Percentiles rank a stretch among this genome's conserved stretches.
Conservation (phyloP, 2,888 invertebrate genomes). For the Zygogramma bicolorata region DNA sequence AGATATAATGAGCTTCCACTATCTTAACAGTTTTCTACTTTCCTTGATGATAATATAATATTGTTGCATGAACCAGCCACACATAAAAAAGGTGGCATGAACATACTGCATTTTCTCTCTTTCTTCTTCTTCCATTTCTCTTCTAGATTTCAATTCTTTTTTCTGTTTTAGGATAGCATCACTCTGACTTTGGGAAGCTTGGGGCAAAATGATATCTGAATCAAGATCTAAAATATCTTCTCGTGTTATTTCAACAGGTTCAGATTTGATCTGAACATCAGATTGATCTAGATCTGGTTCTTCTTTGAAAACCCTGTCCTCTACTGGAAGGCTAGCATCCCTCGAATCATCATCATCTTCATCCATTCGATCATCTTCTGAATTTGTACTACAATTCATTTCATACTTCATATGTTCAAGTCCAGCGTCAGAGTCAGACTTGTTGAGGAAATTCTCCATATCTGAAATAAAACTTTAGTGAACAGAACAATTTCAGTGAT, state of each 20-base stretch:
- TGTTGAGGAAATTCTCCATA: slow-evolving; percentile 50
- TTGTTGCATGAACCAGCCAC: too few relatives aligned
- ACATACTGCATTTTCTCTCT: slow-evolving; percentile 96
- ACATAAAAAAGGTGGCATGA: too few relatives aligned
- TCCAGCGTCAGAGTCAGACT: slow-evolving; percentile 48
- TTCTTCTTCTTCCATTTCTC: slow-evolving; percentile 93
- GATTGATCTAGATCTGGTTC: slow-evolving; percentile 13
- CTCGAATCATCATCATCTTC: slow-evolving; percentile 59
- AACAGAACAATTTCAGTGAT: too few relatives aligned
- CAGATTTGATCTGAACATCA: slow-evolving; percentile 17
- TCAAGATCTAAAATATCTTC: slow-evolving; percentile 53
- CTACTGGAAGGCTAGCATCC: slow-evolving; percentile 57
- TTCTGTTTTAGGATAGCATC: slow-evolving; percentile 64
- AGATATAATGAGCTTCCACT: too few relatives aligned
- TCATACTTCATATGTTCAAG: slow-evolving; percentile 60
- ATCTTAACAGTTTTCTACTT: too few relatives aligned
- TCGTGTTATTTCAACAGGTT: slow-evolving; percentile 35
- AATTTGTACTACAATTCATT: slow-evolving; percentile 58
- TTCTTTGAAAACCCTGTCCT: slow-evolving; percentile 52
- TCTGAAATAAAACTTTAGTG: background rate
- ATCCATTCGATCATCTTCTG: slow-evolving; percentile 60
- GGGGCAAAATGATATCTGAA: slow-evolving; percentile 62
- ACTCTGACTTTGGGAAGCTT: slow-evolving; percentile 56
- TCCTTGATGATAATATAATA: too few relatives aligned
- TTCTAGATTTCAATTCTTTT: slow-evolving; percentile 81